These are phyloP conservation scores for Muscidifurax raptorellus DNA, from an alignment of 1,140 invertebrate species.

Conservation along the genomic window DNA sequence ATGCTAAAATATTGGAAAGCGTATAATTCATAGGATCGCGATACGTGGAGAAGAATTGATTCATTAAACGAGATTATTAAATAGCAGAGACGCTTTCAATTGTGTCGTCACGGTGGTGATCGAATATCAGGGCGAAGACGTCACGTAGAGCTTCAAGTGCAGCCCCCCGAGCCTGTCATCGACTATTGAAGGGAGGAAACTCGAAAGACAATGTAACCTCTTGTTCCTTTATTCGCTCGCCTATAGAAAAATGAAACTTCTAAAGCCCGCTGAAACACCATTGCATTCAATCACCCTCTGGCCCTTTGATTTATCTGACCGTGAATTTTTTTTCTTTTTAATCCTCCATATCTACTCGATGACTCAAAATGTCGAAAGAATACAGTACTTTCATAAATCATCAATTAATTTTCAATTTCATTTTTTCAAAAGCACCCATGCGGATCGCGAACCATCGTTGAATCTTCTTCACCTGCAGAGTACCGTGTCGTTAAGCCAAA, in stretches of 20 bases:
- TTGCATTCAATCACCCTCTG: constrained; percentile 2
- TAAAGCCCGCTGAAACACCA: not conserved
- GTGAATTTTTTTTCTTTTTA: constrained; percentile 22
- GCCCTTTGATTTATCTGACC: not conserved
- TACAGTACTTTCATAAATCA: not conserved
- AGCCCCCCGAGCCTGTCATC: not conserved
- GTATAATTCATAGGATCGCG: constrained; percentile 14
- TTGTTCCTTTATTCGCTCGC: constrained; percentile 31
- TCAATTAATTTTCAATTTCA: not conserved
- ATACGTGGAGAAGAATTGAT: constrained; percentile 4
- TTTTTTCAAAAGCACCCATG: too few species aligned
- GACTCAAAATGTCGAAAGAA: not conserved
- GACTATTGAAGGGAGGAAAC: not conserved
- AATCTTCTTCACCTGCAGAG: not conserved
- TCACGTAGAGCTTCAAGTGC: constrained; percentile 7
- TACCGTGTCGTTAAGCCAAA: not conserved
- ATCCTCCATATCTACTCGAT: not conserved
- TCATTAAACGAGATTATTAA: constrained; percentile 8
- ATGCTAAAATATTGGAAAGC: not conserved
- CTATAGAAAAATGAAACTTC: constrained; percentile 10
- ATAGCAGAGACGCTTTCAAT: constrained; percentile 20
- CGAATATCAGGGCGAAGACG: constrained; percentile 12
- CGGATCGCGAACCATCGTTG: too few species aligned
- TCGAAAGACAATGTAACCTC: constrained; percentile 38
- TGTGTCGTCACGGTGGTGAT: constrained; percentile 9